Evolutionary conservation across 1,140 invertebrate genomes (phyloP), one percentile per base, ranked within the genome.

Genomic region (Drosophila sucinea): DNA sequence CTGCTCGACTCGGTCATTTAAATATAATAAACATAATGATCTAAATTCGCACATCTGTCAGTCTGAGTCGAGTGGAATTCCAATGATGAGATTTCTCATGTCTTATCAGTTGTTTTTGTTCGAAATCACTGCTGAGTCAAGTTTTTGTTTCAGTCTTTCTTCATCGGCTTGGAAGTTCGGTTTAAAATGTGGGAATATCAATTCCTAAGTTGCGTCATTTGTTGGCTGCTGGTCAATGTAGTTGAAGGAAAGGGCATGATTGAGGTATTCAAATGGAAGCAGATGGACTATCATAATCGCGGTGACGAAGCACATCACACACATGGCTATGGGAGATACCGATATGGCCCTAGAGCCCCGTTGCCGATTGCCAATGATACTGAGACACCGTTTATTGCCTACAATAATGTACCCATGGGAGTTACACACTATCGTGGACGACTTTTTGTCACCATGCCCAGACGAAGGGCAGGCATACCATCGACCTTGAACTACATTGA

Each of bases 361-460:
- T 65, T 60, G 3, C 68, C 82, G 1, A 67, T 61, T 2, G 55
- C 41, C 1, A n/a, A 38, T 1, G 51, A 40, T 27, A 57, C 35
- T 4, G 54, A 51, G 29, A 57, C 10, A 25, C 7, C 90, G 2
- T 92, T 90, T 54, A 86, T 91, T 41, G 61, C 91, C 35, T 94
- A 94, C 74, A 96, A 96, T 80, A 96, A 96, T 89, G 93, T 96
- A 27, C 96, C 96, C 0, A 94, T 96, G 73, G 96, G 96, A 0
- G 90, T 95, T 0, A 95, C 94, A 47, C 93, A 95, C 4, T 95
- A 94, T 92, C 81, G 93, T 0, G 93, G 96, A 60, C 95, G 94
- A 77, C 85, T 96, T 5, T 96, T 97, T 78, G 91, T 96, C 10
- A 96, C 96, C 0, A 93, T 96, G 10, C 95, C 96, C 0, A 92